Conservation (phyloP, 2,113 vertebrate species). For the Sturnus vulgaris region DNA sequence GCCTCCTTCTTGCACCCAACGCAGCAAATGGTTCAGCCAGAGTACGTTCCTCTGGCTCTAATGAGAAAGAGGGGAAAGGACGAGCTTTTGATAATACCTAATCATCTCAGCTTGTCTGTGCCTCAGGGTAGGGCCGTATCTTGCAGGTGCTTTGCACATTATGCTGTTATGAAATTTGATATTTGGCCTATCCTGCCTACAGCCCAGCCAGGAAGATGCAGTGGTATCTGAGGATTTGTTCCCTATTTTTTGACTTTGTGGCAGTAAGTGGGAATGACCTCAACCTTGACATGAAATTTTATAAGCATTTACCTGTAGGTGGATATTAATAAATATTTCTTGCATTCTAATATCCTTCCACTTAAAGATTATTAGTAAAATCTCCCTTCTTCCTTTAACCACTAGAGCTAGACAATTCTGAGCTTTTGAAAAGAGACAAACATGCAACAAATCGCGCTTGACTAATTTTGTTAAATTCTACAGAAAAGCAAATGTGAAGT, state of each 20-base stretch:
- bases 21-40: neutral
- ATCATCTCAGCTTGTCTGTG: neutral
- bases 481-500: slow-evolving; percentile 61
- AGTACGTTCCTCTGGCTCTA: neutral
- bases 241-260: neutral
- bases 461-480: slow-evolving; percentile 65
- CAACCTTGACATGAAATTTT: neutral
- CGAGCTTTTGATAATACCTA: neutral
- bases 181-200: neutral
- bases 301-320: neutral
- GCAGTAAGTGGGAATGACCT: neutral
- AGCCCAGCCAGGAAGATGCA: neutral
- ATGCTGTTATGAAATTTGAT: neutral
- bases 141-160: neutral
- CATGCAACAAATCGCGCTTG: slow-evolving; percentile 16
- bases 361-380: slow-evolving; percentile 23
- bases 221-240: neutral
- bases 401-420: slow-evolving; percentile 14
- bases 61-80: slow-evolving; percentile 5
- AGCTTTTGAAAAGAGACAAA: slow-evolving; percentile 50
- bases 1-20: neutral
- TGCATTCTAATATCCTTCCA: neutral
- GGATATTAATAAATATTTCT: neutral
- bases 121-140: neutral
- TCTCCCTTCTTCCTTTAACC: slow-evolving; percentile 31